A percentile compares a stretch with the other conserved stretches of the same genome.
These are phyloP conservation scores for Loripinus fragilis DNA, from an alignment of 2,888 invertebrate species.

Conservation along the genomic window DNA sequence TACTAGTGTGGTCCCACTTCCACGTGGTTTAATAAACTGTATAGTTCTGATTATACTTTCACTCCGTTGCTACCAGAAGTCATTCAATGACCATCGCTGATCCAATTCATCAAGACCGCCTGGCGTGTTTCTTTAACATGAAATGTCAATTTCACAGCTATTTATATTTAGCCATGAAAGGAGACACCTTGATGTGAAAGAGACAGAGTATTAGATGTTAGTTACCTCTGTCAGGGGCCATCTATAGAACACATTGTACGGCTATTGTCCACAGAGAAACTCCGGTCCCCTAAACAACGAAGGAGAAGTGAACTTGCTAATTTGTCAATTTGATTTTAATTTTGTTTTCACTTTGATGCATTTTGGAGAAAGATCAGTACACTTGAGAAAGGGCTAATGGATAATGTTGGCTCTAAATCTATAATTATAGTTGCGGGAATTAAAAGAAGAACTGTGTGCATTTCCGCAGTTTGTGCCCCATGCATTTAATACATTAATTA, in stretches of 20 bases:
- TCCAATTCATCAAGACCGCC: constrained; percentile 6
- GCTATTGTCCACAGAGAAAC: neutral
- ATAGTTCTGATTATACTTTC: neutral
- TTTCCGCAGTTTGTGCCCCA: too few species aligned
- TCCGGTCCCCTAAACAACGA: neutral
- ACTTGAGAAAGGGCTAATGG: neutral
- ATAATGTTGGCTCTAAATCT: neutral
- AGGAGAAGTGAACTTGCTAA: constrained; percentile 33
- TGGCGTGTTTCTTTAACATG: constrained; percentile 27
- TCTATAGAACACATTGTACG: constrained; percentile 2
- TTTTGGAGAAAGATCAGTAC: neutral
- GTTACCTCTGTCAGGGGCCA: constrained; percentile 19
- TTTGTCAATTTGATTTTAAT: constrained; percentile 6
- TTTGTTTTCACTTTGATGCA: constrained; percentile 18
- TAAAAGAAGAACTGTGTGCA: too few species aligned
- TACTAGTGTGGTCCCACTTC: neutral
- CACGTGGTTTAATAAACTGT: neutral
- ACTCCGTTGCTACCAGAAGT: neutral
- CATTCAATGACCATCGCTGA: constrained; percentile 15
- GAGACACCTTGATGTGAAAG: constrained; percentile 39
- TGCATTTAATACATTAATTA: too few species aligned
- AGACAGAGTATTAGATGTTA: constrained; percentile 36
- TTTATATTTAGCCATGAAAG: constrained; percentile 39
- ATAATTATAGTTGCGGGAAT: neutral
- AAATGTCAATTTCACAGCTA: constrained; percentile 32